Percentiles rank a stretch among this genome's conserved stretches.
These are phyloP conservation scores for Acronicta alni DNA, from an alignment of 2,888 invertebrate species.

Conservation along the genomic window DNA sequence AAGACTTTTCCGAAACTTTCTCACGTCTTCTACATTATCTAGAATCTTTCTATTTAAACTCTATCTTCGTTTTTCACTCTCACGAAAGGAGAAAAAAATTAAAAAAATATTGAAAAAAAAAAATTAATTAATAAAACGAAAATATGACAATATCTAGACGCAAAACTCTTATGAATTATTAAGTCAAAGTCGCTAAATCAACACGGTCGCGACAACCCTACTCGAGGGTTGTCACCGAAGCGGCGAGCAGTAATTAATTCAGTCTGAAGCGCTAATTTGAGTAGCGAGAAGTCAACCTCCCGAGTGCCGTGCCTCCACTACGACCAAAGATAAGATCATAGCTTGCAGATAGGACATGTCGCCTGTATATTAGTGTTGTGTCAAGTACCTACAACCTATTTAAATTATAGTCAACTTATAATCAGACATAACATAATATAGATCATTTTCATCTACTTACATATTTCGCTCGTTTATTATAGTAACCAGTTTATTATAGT, in stretches of 20 bases:
- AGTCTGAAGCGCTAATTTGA: conserved; percentile 83
- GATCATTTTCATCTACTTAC: too few species aligned
- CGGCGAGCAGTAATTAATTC: conserved; percentile 81
- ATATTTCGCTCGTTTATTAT: too few species aligned
- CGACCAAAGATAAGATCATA: conserved; percentile 55
- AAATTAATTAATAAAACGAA: too few species aligned
- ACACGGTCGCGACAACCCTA: conserved; percentile 54
- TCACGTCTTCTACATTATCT: too few species aligned
- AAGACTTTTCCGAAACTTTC: too few species aligned
- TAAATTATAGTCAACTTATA: too few species aligned
- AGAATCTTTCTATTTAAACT: too few species aligned
- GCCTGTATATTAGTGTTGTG: not conserved
- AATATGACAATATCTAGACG: conserved; percentile 6
- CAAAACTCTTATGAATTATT: conserved; percentile 42
- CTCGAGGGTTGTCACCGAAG: conserved; percentile 73
- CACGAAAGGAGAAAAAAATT: too few species aligned
- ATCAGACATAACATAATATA: too few species aligned
- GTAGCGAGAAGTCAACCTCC: conserved; percentile 70
- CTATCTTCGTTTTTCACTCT: too few species aligned
- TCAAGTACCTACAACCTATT: conserved; percentile 1
- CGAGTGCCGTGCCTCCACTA: conserved; percentile 24
- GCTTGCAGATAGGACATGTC: conserved; percentile 43
- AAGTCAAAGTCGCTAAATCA: conserved; percentile 37
- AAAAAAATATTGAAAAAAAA: conserved; percentile 15
- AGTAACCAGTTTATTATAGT: too few species aligned